These are phyloP conservation scores for Scrobipalpa costella DNA, from an alignment of 2,888 invertebrate species.

Conservation along the genomic window DNA sequence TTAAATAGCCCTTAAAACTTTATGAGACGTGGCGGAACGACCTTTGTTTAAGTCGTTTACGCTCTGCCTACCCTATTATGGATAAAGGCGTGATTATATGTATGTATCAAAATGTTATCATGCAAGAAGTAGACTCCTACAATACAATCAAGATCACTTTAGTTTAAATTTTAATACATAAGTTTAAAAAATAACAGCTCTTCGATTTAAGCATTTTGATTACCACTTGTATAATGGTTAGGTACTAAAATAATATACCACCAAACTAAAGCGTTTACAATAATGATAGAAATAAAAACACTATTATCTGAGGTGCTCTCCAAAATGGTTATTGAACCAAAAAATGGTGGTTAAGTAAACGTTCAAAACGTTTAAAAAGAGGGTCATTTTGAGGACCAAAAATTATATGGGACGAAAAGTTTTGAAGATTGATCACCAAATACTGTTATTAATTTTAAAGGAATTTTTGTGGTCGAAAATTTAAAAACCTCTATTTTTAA, in stretches of 20 bases:
- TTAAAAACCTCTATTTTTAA: no score
- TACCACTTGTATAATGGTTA: background rate
- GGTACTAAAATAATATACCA: constrained; percentile 9
- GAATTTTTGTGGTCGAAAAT: constrained; percentile 20
- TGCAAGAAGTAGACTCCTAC: no score
- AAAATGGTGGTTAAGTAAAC: constrained; percentile 63
- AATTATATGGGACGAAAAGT: constrained; percentile 25
- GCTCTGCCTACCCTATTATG: no score
- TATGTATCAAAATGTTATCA: no score
- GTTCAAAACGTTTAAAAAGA: constrained; percentile 56
- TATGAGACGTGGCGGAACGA: no score
- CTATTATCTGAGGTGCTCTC: background rate
- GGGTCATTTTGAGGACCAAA: constrained; percentile 39
- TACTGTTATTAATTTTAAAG: constrained; percentile 45
- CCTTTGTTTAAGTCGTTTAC: no score
- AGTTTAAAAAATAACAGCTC: background rate
- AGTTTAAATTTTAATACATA: no score
- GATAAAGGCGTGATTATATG: no score
- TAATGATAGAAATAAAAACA: constrained; percentile 4
- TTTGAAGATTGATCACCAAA: constrained; percentile 32
- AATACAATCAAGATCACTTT: background rate
- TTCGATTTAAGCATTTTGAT: background rate
- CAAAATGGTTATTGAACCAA: constrained; percentile 36
- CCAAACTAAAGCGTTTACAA: constrained; percentile 4
- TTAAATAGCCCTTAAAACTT: no score